phyloP scores from a whole-genome alignment of 2,113 vertebrate genomes.

The Athene noctua region DNA sequence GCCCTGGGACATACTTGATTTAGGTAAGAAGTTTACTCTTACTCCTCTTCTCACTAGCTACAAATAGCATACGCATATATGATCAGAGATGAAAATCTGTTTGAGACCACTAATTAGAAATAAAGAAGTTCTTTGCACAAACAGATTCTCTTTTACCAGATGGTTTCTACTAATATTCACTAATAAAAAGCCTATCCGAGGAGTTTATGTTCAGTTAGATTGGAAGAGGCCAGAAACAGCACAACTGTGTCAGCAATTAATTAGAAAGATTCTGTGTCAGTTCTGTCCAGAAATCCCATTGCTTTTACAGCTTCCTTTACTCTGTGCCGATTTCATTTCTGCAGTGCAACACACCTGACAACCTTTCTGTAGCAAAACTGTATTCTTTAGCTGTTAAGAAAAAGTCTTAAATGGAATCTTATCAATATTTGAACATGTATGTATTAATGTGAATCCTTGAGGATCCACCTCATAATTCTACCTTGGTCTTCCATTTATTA shows the following conservation, averaged over 20 bases:
- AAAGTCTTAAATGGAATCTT: not conserved
- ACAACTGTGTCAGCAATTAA: slow-evolving; percentile 36
- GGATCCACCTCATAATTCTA: not conserved
- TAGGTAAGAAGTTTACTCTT: not conserved
- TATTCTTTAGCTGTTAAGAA: not conserved
- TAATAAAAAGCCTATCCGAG: slow-evolving; percentile 20
- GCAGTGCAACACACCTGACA: not conserved
- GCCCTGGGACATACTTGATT: not conserved
- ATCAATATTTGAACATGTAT: not conserved
- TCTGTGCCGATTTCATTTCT: not conserved
- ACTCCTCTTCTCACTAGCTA: not conserved
- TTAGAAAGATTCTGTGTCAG: not conserved
- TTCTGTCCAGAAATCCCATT: not conserved
- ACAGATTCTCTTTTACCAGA: slow-evolving; percentile 33
- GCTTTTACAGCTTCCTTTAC: not conserved
- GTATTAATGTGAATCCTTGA: not conserved
- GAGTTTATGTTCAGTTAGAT: slow-evolving; percentile 5
- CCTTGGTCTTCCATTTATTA: not conserved
- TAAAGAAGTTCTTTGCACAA: slow-evolving; percentile 13
- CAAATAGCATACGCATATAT: not conserved
- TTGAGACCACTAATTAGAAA: slow-evolving; percentile 20
- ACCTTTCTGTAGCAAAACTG: not conserved
- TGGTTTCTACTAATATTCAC: slow-evolving; percentile 18
- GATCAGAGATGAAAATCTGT: slow-evolving; percentile 34
- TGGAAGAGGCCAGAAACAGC: slow-evolving; percentile 10